Conservation (phyloP, 2,888 invertebrate species). For the Chirona hameri region DNA sequence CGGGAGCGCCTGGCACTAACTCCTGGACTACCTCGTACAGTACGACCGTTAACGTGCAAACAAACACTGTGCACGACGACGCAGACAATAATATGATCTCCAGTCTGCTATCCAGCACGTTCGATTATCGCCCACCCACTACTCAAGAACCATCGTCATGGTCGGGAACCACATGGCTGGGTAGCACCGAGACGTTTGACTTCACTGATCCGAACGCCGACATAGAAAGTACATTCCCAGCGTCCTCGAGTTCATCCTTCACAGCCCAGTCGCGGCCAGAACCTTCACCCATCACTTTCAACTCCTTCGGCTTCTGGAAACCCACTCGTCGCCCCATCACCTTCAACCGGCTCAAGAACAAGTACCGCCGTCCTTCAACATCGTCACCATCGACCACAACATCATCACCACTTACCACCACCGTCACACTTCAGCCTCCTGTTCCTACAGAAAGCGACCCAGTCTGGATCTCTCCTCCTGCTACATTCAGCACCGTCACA, state of each 20-base stretch:
- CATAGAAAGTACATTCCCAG: not conserved
- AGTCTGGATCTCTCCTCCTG: not conserved
- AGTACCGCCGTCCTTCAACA: not conserved
- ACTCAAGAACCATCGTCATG: too few species aligned
- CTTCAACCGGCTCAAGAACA: not conserved
- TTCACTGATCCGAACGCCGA: too few species aligned
- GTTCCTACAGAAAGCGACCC: not conserved
- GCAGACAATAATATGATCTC: too few species aligned
- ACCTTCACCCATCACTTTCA: not conserved
- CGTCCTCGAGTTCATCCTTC: not conserved
- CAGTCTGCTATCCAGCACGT: not conserved
- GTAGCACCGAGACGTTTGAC: too few species aligned
- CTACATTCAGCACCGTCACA: not conserved
- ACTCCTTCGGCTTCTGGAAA: conserved; percentile 1
- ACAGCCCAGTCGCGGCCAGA: not conserved
- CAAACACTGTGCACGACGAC: too few species aligned
- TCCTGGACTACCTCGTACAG: too few species aligned
- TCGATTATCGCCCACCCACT: not conserved
- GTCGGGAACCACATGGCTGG: too few species aligned
- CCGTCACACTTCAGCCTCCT: too few species aligned
- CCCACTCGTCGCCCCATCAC: not conserved
- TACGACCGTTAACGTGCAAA: too few species aligned
- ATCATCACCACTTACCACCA: not conserved
- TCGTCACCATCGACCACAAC: not conserved
- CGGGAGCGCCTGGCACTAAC: too few species aligned